Base-by-base conservation (phyloP, 2,888 invertebrate species). In the Polymixis lichenea region DNA sequence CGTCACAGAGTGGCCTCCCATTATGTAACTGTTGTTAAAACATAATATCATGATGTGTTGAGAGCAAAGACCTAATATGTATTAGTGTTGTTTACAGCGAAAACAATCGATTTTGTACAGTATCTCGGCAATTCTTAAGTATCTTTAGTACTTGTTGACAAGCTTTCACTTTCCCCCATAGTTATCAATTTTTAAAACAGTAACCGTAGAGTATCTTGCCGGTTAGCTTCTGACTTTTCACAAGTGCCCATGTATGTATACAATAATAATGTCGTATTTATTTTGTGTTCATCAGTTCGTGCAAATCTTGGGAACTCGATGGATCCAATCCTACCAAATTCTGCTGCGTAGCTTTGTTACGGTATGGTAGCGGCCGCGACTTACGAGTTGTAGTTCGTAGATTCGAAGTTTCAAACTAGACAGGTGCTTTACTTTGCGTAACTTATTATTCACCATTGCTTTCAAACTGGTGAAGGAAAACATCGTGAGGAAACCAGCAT, bases 1-100 rank as follows among this genome's bases (percentile, higher is more conserved):
- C 81, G 81, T 83, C 85, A 84, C 53, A 43, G n/a, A n/a, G n/a
- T n/a, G 17, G 17, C 73, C 76, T 69, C 73, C 72, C 70, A 74
- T 81, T 53, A 67, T 65, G 62, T 49, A 19, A 32, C n/a, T 56
- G 49, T 70, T 67, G 55, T 78, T 60, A 83, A 72, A 74, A 83
- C 72, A 69, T 73, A 19, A 69, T 73, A 19, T n/a, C 49, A 72
- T 53, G 25, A 32, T 66, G 13, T 38, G 9, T 43, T 28, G n/a
- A 28, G 43, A 77, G 49, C 22, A 69, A 66, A 53, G 13, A 46
- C 2, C 9, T 43, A 56, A 56, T 77, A 58, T 60, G 38, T n/a
- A 25, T 49, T n/a, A 51, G 51, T 60, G 51, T 65, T 43, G 19
- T 51, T 43, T 53, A 25, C 13, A 53, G 15, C 25, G 8, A 17